Evolutionary conservation across 2,113 vertebrate species (phyloP), one percentile per base, ranked within the genome.

Genomic region (Orycteropus afer): DNA sequence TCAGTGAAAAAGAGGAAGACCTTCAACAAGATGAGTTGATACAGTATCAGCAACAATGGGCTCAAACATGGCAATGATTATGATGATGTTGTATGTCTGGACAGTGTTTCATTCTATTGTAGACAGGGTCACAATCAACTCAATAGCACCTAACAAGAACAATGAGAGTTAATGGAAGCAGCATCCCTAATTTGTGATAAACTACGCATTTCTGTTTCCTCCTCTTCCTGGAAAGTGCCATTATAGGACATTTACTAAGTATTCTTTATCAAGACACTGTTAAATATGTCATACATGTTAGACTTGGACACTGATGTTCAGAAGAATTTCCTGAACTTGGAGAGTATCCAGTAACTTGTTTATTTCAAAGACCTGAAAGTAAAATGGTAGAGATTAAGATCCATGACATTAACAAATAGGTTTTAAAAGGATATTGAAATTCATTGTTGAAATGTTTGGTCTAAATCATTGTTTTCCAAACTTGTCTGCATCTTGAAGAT

Each of bases 321-420:
- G 63, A 78, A 95, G 22, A 40, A 83, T 78, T 89, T 94, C 11
- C 49, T 86, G 12, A 86, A 53, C 37, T 91, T 94, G 23, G 49
- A 74, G 4, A 63, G 45, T 53, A 51, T 53, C 34, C 15, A 85
- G 40, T 12, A 81, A 76, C 67, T n/a, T n/a, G n/a, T n/a, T n/a
- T n/a, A n/a, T n/a, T n/a, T n/a, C n/a, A n/a, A 84, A 73, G 3
- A 47, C 34, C 2, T 85, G 40, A 95, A 88, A 86, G n/a, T 91
- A 42, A 67, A 83, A 90, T 85, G 3, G 0, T 63, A 45, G 55
- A 74, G 12, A 49, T 47, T 42, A 49, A 53, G 2, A 71, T 82
- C 47, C 45, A 20, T 65, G 40, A 3, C 12, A 63, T 84, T 59
- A 40, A 51, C 3, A 57, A 3, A 20, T 11, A 40, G 8, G 3